Percentiles rank a stretch among this genome's conserved stretches.
Evolutionary conservation across 2,113 vertebrate genomes (phyloP).

Genomic region (Hippoglossus stenolepis): DNA sequence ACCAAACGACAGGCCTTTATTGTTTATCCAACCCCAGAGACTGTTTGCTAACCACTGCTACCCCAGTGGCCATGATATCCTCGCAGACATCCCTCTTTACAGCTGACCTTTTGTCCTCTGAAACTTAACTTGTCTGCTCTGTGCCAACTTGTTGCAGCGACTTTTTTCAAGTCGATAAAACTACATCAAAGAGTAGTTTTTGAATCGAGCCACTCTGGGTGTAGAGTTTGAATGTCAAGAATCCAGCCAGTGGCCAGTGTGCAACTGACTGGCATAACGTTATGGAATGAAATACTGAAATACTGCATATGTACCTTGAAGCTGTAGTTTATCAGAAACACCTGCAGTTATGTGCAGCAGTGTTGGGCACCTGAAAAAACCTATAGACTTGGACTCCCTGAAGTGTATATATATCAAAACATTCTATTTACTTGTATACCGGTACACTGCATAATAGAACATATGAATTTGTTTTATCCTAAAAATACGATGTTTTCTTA

Average conservation of each 20-base stretch:
- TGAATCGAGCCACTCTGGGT: neutral
- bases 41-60: conserved; percentile 18
- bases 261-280: neutral
- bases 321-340: neutral
- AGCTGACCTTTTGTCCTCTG: conserved; percentile 44
- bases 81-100: conserved; percentile 22
- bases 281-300: neutral
- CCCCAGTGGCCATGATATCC: conserved; percentile 37
- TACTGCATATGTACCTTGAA: neutral
- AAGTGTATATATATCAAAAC: neutral
- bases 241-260: neutral
- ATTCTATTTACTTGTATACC: too few species aligned
- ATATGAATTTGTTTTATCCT: too few species aligned
- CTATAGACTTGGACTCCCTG: neutral
- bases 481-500: too few species aligned
- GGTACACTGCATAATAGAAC: too few species aligned
- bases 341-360: neutral
- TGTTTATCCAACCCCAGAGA: conserved; percentile 71
- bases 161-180: conserved; percentile 2
- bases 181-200: conserved; percentile 8
- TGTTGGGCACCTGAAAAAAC: neutral
- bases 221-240: neutral
- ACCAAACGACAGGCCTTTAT: conserved; percentile 65
- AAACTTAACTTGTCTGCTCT: conserved; percentile 29
- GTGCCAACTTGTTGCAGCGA: too few species aligned